Conservation (phyloP, 2,797 vertebrate species). For the Poecilia wingei region DNA sequence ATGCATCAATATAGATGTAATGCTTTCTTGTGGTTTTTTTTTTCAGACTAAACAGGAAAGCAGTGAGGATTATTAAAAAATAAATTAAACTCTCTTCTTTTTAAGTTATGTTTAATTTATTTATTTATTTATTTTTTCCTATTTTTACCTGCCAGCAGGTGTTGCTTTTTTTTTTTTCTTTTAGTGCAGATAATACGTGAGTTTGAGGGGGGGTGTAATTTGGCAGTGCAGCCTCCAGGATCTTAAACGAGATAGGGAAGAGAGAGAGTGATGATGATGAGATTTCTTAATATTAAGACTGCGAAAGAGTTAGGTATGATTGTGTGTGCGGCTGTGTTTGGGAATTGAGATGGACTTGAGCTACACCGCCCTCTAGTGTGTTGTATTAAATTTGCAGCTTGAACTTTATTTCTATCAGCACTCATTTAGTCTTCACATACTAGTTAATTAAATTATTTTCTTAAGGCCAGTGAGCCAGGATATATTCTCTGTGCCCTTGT, state of each 20-base stretch:
- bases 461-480: background rate
- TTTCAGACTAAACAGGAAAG: background rate
- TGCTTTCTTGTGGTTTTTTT: background rate
- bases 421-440: background rate
- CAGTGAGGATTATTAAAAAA: background rate
- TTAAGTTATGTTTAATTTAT: background rate
- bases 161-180: background rate
- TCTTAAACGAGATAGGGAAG: conserved; percentile 9
- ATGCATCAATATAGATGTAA: background rate
- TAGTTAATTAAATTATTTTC: background rate
- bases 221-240: conserved; percentile 17
- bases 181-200: conserved; percentile 22
- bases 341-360: conserved; percentile 12
- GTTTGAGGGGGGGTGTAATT: conserved; percentile 14
- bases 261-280: conserved; percentile 39
- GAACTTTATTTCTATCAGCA: background rate
- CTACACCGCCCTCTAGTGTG: conserved; percentile 53
- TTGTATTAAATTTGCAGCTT: background rate
- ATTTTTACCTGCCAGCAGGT: background rate
- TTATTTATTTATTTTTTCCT: background rate
- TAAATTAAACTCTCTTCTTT: background rate
- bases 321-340: background rate
- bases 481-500: background rate
- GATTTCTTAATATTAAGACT: conserved; percentile 21
- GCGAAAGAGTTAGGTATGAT: conserved; percentile 25